Evolutionary conservation across 2,797 vertebrate genomes (phyloP), one percentile per base, ranked within the genome.

Genomic region (Yasuhikotakia modesta): DNA sequence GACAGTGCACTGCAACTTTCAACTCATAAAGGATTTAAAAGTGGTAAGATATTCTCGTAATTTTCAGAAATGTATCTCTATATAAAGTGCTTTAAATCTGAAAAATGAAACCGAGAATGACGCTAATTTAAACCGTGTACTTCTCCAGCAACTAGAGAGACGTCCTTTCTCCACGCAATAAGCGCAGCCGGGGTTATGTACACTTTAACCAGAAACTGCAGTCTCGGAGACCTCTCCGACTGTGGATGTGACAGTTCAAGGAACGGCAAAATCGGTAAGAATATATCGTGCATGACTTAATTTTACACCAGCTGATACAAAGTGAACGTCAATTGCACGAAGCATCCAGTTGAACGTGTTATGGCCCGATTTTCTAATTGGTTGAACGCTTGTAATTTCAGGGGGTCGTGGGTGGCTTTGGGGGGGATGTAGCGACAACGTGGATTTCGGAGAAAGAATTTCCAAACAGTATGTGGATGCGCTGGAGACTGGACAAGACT

Each of bases 371-470:
- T 60, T 0, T 60, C 14, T 17, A 27, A 27, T 16, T 30, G 2
- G 13, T 24, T 13, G 5, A 19, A 3, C 14, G 2, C 12, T 30
- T 2, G 14, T 17, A 0, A 7, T 69, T 45, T 19, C 82, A 99
- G 98, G 97, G 74, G 97, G 97, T 70, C 93, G 89, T 83, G 96
- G 96, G 2, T 99, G 98, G 98, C 93, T 99, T 71, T 99, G 98
- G 98, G 97, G 97, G 87, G 98, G 97, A 66, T 99, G 98, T 90
- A 98, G 97, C 1, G 97, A 99, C 85, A 98, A 98, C 0, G 93
- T 95, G 67, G 96, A 95, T 46, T 99, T 99, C 85, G 97, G 97
- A 65, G 96, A 99, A 84, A 95, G 92, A 82, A 95, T 99, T 80
- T 97, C 96, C 83, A 97, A 96, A 88, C 94, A 95, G 76, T 98